Base-by-base conservation (phyloP, 1,140 invertebrate genomes). In the Trachymyrmex septentrionalis region DNA sequence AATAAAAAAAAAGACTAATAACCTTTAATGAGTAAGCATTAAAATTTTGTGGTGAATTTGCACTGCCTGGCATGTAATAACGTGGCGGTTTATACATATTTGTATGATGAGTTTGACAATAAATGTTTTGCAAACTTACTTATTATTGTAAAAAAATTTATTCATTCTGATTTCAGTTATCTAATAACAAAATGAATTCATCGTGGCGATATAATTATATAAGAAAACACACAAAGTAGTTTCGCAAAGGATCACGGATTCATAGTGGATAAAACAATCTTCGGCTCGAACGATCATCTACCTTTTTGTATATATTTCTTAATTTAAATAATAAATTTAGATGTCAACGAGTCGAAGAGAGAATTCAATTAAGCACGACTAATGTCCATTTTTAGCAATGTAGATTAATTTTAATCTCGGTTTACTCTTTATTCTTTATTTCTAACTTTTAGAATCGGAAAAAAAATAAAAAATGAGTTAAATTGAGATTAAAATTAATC, bases 101-200 rank as follows among this genome's bases (percentile, higher is more conserved):
- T 93, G 84, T 92, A 91, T 89, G 82, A 86, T 91, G 82, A 92
- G 67, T 90, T 92, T 92, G 90, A 92, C 90, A 92, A 92, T 92
- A 93, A 93, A 92, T 61, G 27, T 76, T 64, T 86, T 87, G 82
- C 87, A 88, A 87, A 93, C 67, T 38, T 44, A 66, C n/a, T n/a
- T n/a, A 34, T 24, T 44, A 53, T 48, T 50, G 24, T 24, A 24
- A 21, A 19, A 66, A 0, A 12, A 48, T 14, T 63, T 73, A 2
- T 73, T 16, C 27, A 44, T 48, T 44, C 14, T 2, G 50, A 21
- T 4, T 7, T 4, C 6, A 21, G 57, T 57, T 12, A 16, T 57
- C 21, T 57, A 34, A 44, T 44, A 44, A 44, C 9, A 44, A 44
- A 44, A 44, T 10, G 9, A 44, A 44, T 44, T 44, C 9, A 44